Conservation (phyloP, 2,888 invertebrate genomes). For the Hypsopygia costalis region DNA sequence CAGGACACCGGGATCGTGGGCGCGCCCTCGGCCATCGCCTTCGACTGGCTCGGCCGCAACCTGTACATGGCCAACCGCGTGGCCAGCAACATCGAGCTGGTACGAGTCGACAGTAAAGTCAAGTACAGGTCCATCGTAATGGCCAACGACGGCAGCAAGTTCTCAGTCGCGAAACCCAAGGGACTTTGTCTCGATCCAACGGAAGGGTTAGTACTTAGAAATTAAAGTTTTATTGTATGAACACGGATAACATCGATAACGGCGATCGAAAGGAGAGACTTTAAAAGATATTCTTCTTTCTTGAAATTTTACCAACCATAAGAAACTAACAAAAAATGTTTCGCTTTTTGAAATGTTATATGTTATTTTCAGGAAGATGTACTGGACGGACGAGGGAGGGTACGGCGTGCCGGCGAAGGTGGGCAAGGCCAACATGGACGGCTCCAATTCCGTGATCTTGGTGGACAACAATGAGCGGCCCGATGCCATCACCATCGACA, state of each 20-base stretch:
- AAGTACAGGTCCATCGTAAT: constrained; percentile 92
- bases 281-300: too few relatives aligned
- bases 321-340: too few relatives aligned
- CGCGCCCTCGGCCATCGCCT: constrained; percentile 93
- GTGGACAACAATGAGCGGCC: constrained; percentile 86
- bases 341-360: too few relatives aligned
- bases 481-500: constrained; percentile 92
- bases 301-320: too few relatives aligned
- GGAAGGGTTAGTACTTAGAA: constrained; percentile 86
- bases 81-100: constrained; percentile 94
- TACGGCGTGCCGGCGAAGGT: constrained; percentile 94
- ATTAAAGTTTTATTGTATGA: too few relatives aligned
- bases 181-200: constrained; percentile 94
- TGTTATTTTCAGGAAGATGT: constrained; percentile 87
- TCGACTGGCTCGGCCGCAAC: constrained; percentile 98
- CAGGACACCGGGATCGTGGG: constrained; percentile 92
- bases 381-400: constrained; percentile 98
- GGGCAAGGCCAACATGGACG: constrained; percentile 96
- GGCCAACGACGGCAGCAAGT: constrained; percentile 92
- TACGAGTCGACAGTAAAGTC: constrained; percentile 91
- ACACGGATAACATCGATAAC: too few relatives aligned
- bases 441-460: constrained; percentile 87
- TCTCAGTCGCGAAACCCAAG: constrained; percentile 93
- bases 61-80: constrained; percentile 94
- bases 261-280: too few relatives aligned